These are phyloP conservation scores for Tenrec ecaudatus DNA, from an alignment of 2,113 vertebrate genomes.

Conservation along the genomic window DNA sequence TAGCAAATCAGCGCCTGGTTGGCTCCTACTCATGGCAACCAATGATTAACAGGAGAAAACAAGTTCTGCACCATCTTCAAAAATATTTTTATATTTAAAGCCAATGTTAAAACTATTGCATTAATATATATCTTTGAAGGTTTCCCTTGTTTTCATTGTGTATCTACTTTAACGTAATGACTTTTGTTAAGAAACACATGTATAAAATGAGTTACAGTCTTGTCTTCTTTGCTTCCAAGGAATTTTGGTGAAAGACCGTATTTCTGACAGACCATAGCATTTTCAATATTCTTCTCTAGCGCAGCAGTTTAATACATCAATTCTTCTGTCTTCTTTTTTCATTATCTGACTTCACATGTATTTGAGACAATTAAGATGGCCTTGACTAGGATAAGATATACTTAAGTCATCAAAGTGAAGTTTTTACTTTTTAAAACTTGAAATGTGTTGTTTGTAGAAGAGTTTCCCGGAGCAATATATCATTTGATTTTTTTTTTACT, in stretches of 20 bases:
- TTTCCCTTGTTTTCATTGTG: neutral
- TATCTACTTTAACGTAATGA: neutral
- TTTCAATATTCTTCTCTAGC: too few relatives aligned
- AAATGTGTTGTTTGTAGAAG: too few relatives aligned
- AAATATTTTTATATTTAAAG: neutral
- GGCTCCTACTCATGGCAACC: neutral
- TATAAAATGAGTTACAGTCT: neutral
- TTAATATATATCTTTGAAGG: neutral
- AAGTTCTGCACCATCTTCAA: neutral
- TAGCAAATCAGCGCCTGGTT: neutral
- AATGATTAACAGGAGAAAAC: neutral
- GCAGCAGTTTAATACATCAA: too few relatives aligned
- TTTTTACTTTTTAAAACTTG: too few relatives aligned
- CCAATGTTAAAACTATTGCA: neutral
- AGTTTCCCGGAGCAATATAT: too few relatives aligned
- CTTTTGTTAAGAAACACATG: neutral
- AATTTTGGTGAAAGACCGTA: neutral
- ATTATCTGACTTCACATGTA: too few relatives aligned
- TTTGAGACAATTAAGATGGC: too few relatives aligned
- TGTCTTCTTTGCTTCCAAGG: neutral
- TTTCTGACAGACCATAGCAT: too few relatives aligned
- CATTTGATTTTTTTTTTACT: too few relatives aligned
- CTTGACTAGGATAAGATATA: too few relatives aligned
- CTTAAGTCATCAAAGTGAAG: too few relatives aligned
- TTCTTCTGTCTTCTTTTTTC: too few relatives aligned